phyloP scores from a whole-genome alignment of 2,797 vertebrate species.

The Anguilla marmorata region DNA sequence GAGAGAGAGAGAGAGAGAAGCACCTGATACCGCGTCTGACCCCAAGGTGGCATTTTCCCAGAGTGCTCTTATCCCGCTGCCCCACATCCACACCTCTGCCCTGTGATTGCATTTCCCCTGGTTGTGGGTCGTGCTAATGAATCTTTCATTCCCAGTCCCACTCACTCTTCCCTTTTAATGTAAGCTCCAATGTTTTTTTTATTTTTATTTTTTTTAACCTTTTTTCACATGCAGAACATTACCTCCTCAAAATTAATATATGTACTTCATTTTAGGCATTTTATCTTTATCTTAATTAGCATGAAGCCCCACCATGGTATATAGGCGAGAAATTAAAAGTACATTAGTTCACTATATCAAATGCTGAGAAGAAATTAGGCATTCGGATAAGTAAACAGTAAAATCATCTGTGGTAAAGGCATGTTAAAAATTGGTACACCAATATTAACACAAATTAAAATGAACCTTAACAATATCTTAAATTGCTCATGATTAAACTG shows the following conservation, averaged over 20 bases:
- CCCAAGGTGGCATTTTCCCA: constrained; percentile 42
- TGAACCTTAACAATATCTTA: not conserved
- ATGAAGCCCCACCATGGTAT: constrained; percentile 16
- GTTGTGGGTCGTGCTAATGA: constrained; percentile 30
- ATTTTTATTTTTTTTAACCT: not conserved
- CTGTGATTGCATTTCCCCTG: constrained; percentile 44
- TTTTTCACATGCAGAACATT: constrained; percentile 40
- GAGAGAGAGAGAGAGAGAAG: constrained; percentile 46
- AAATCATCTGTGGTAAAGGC: not conserved
- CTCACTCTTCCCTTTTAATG: constrained; percentile 29
- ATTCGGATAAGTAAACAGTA: constrained; percentile 11
- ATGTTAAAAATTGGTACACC: not conserved
- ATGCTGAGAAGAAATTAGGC: not conserved
- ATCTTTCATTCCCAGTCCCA: constrained; percentile 38
- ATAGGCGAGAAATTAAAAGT: not conserved
- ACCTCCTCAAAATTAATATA: constrained; percentile 29
- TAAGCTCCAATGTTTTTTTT: constrained; percentile 22
- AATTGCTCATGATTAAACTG: not conserved
- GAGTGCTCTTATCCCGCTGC: constrained; percentile 36
- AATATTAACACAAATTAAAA: not conserved
- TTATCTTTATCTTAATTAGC: not conserved
- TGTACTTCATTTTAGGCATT: not conserved
- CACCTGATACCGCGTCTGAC: constrained; percentile 42
- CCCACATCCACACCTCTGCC: constrained; percentile 26
- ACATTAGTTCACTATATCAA: constrained; percentile 13